These are phyloP conservation scores for Ceyx cyanopectus DNA, from an alignment of 2,113 vertebrate genomes.

Conservation along the genomic window DNA sequence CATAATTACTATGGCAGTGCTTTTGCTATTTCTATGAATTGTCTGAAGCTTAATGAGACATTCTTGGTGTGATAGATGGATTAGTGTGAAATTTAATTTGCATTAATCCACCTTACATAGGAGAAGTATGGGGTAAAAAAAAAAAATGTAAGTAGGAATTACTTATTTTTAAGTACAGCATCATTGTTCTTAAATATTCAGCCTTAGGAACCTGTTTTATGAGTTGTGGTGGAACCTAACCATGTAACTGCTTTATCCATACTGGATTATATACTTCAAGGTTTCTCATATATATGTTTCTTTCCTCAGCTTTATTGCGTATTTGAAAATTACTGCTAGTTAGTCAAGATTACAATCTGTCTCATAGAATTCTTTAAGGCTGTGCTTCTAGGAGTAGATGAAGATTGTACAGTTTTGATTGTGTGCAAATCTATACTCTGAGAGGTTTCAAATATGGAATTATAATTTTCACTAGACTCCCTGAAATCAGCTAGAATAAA, in stretches of 20 bases:
- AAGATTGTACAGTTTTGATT: background rate
- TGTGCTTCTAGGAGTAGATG: background rate
- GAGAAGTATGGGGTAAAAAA: background rate
- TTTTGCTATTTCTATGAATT: conserved; percentile 10
- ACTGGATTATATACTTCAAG: background rate
- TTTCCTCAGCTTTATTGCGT: background rate
- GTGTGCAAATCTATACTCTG: background rate
- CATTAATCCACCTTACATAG: background rate
- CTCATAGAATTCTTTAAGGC: background rate
- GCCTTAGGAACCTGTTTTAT: background rate
- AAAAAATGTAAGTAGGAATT: background rate
- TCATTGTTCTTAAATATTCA: background rate
- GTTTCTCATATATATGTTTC: background rate
- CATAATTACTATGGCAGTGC: background rate
- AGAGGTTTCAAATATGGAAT: background rate
- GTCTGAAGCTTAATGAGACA: background rate
- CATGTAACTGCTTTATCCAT: background rate
- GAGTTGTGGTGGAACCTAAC: background rate
- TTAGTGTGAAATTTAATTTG: conserved; percentile 32
- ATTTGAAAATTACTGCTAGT: background rate
- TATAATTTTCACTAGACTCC: background rate
- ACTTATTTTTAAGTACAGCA: background rate
- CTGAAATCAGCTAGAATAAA: background rate
- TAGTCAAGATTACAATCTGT: background rate
- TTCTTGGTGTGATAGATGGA: background rate